Conservation (phyloP, 2,797 vertebrate genomes). For the Mus caroli region DNA sequence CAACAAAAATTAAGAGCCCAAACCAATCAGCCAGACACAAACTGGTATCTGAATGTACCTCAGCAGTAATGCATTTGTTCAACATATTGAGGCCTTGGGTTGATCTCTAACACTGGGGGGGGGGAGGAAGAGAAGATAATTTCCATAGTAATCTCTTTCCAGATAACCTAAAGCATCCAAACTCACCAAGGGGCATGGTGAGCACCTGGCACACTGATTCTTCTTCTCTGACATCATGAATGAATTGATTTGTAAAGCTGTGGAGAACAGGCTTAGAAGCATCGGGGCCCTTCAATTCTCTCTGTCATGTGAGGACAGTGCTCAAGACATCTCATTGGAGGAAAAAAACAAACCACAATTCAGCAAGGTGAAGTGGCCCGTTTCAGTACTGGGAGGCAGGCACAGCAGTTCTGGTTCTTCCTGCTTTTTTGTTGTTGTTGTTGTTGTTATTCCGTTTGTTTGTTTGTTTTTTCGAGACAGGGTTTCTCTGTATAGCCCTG, state of each 20-base stretch:
- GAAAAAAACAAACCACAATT: not conserved
- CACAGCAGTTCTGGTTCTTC: not conserved
- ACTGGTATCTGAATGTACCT: not conserved
- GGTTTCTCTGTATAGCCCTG: too few species aligned
- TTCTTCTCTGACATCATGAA: not conserved
- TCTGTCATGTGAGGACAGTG: not conserved
- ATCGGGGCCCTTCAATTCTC: not conserved
- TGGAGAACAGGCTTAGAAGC: not conserved
- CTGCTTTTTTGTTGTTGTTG: not conserved
- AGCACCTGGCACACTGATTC: not conserved
- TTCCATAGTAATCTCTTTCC: not conserved
- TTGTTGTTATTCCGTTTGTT: too few species aligned
- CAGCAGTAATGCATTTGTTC: not conserved
- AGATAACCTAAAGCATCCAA: not conserved
- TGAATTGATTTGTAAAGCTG: not conserved
- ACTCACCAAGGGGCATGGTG: not conserved
- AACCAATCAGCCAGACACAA: not conserved
- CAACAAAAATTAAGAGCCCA: not conserved
- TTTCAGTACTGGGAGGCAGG: not conserved
- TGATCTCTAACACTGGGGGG: not conserved
- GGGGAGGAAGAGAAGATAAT: not conserved
- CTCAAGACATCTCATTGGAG: not conserved
- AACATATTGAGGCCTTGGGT: not conserved
- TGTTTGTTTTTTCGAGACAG: too few species aligned
- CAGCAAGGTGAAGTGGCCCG: not conserved